phyloP scores from a whole-genome alignment of 2,888 invertebrate species.

The Mythimna ferrago region DNA sequence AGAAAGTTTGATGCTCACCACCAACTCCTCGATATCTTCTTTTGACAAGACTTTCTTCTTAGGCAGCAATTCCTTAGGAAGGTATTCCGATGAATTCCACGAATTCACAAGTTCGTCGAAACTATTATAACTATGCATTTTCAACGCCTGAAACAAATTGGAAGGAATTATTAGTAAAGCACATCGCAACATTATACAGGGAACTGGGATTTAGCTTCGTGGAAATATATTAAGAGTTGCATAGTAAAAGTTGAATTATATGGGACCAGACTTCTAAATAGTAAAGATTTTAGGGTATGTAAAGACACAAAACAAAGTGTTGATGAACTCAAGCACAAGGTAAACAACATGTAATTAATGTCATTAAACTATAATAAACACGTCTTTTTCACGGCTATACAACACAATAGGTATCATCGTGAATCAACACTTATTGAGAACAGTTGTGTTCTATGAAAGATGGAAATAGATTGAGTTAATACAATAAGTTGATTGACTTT shows the following conservation, averaged over 20 bases:
- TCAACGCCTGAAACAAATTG: constrained; percentile 81
- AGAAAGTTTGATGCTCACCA: constrained; percentile 74
- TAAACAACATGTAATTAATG: constrained; percentile 9
- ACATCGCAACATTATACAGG: background rate
- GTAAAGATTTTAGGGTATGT: background rate
- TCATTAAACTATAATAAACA: constrained; percentile 22
- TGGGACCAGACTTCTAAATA: background rate
- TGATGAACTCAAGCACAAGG: background rate
- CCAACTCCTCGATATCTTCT: constrained; percentile 75
- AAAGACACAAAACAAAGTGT: background rate
- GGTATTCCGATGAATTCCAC: constrained; percentile 79
- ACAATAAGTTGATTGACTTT: constrained; percentile 79
- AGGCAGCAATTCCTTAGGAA: constrained; percentile 79
- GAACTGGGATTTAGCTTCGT: background rate
- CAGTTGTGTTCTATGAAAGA: constrained; percentile 80
- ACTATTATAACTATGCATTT: constrained; percentile 74
- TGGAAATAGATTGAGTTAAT: constrained; percentile 79
- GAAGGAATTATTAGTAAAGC: constrained; percentile 28
- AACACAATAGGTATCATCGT: constrained; percentile 49
- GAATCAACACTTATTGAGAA: constrained; percentile 65
- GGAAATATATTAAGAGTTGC: background rate
- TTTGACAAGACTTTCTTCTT: constrained; percentile 77
- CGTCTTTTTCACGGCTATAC: constrained; percentile 10
- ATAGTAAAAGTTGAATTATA: background rate
- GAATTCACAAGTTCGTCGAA: constrained; percentile 74